Base-by-base conservation (phyloP, 37 sponge, comb jelly and placozoan genomes). In the Cliona cf. orientalis region DNA sequence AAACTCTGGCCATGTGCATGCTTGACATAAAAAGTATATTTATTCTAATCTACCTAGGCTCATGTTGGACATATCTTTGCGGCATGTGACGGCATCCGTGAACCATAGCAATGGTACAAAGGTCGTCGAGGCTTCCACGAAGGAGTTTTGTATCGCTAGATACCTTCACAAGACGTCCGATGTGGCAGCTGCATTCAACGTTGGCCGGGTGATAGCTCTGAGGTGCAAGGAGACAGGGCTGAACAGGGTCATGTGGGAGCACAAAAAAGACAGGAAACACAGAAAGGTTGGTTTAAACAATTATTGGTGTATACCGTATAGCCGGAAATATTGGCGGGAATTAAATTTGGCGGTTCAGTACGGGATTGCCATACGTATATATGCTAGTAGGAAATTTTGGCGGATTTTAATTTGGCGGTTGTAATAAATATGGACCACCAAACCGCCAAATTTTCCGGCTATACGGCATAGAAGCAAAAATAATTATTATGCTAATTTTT, bases 111-210 rank as follows among this genome's bases (percentile, higher is more conserved):
- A 69, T 49, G 97, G 97, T 17, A 55, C 55, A 38, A 87, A 71
- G 42, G 80, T 97, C 17, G 87, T 90, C 23, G 73, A 89, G 59
- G 95, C 95, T 0, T 94, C 97, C 37, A 97, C 95, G 0, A 91
- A 38, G 33, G 97, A 97, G 69, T 88, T 93, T 59, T 80, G 80
- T n/a, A 88, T 97, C 11, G 75, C 95, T 7, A 78, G 84, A 7
- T 92, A 97, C 41, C 78, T 97, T 34, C 91, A 97, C 82, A 91
- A 91, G 75, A 94, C 95, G 2, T 79, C 81, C 65, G 97, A 94
- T 45, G 91, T 94, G 5, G 41, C 86, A 36, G 97, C 97, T 42
- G 88, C 94, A 14, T 74, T 79, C 79, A 94, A 96, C 55, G 64
- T 96, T 21, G 97, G 97, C 2, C 42, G 91, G 43, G 86, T 96